These are phyloP conservation scores for Hippocampus comes DNA, from an alignment of 2,113 vertebrate genomes.

Conservation along the genomic window DNA sequence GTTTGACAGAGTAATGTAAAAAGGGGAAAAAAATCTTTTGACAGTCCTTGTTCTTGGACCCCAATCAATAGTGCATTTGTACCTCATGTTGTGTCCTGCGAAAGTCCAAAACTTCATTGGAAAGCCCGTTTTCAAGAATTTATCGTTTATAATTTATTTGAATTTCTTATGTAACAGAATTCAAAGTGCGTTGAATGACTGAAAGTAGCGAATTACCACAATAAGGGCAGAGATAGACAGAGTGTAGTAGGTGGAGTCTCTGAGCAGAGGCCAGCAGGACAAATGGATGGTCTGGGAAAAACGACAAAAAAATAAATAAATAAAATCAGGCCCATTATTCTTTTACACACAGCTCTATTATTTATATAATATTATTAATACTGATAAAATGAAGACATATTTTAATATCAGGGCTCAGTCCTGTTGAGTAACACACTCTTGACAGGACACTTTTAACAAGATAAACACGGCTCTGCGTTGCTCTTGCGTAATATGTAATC, in stretches of 20 bases:
- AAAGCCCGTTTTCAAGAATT: background rate
- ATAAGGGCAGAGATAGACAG: conserved; percentile 89
- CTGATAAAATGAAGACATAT: background rate
- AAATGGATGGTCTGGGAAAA: conserved; percentile 79
- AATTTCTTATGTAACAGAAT: background rate
- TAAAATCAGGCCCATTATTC: background rate
- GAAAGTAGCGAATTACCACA: conserved; percentile 76
- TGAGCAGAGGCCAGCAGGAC: conserved; percentile 88
- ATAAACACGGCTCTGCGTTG: conserved; percentile 12
- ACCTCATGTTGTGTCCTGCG: background rate
- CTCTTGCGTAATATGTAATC: conserved; percentile 37
- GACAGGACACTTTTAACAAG: conserved; percentile 19
- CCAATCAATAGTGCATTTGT: no score
- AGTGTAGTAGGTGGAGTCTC: conserved; percentile 91
- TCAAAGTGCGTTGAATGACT: background rate
- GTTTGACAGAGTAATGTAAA: no score
- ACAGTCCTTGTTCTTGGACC: no score
- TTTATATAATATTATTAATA: background rate
- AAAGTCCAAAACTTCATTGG: background rate
- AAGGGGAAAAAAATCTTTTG: no score
- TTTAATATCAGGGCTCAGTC: background rate
- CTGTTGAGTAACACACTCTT: conserved; percentile 28
- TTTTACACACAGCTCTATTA: background rate
- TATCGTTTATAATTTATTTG: background rate
- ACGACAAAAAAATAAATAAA: background rate